Evolutionary conservation across 2,797 vertebrate species (phyloP).

Genomic region (Urophycis tenuis): DNA sequence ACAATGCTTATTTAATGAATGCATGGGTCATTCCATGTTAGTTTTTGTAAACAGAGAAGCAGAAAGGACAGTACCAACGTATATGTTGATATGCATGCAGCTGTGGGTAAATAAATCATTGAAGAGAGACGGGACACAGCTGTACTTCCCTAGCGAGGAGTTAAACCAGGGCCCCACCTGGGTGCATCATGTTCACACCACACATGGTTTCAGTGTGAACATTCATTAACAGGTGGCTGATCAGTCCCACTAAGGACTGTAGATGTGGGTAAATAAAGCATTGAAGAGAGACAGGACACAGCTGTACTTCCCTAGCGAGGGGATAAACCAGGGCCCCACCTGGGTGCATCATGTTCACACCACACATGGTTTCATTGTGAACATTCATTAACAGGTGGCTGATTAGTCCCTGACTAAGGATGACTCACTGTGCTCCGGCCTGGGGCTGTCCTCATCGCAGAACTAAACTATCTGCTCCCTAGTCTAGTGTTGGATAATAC

Average conservation of each 20-base stretch:
- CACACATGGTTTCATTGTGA: constrained; percentile 46
- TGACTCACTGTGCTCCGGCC: constrained; percentile 6
- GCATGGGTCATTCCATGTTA: too few relatives aligned
- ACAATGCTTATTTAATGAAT: background rate
- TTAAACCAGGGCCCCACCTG: too few relatives aligned
- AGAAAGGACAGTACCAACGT: background rate
- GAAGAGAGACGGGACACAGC: too few relatives aligned
- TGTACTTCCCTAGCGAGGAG: too few relatives aligned
- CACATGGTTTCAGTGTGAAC: too few relatives aligned
- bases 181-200: too few relatives aligned
- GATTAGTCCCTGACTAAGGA: constrained; percentile 32
- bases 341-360: constrained; percentile 46
- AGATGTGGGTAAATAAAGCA: too few relatives aligned
- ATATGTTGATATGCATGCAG: background rate
- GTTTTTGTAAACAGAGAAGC: background rate
- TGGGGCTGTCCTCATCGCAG: constrained; percentile 23
- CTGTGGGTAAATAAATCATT: too few relatives aligned
- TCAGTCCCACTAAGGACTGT: too few relatives aligned
- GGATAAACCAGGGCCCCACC: constrained; percentile 37
- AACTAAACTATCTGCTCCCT: background rate
- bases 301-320: background rate
- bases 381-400: constrained; percentile 57
- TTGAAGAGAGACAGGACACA: background rate
- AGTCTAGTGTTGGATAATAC: too few relatives aligned
- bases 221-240: too few relatives aligned